Conservation (phyloP, 2,888 invertebrate genomes). For the Scaeva pyrastri region DNA sequence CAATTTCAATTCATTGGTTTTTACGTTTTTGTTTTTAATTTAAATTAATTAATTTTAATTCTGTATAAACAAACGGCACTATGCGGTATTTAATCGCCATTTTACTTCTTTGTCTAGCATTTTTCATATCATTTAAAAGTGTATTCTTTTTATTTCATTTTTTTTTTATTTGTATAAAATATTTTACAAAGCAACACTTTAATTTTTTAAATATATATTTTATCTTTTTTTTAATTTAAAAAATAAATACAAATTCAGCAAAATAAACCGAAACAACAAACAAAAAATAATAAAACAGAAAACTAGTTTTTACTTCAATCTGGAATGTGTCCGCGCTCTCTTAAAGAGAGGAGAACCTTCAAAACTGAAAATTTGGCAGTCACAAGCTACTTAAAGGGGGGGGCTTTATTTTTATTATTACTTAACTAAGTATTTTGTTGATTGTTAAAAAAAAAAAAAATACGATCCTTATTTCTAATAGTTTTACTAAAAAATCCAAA, state of each 20-base stretch:
- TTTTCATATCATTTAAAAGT: neutral
- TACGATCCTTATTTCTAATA: slow-evolving; percentile 29
- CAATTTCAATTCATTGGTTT: slow-evolving; percentile 14
- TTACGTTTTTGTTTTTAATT: neutral
- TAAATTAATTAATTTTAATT: slow-evolving; percentile 39
- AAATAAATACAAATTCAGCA: slow-evolving; percentile 47
- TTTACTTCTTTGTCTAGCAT: slow-evolving; percentile 27
- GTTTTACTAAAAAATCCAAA: slow-evolving; percentile 86
- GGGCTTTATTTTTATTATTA: neutral
- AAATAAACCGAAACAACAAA: slow-evolving; percentile 12
- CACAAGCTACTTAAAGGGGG: slow-evolving; percentile 44
- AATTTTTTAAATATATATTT: slow-evolving; percentile 63
- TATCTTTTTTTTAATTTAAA: slow-evolving; percentile 51
- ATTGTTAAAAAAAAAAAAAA: neutral
- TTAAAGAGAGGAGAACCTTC: slow-evolving; percentile 17
- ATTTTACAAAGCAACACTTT: slow-evolving; percentile 69
- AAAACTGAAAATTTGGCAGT: slow-evolving; percentile 64
- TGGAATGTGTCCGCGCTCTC: slow-evolving; percentile 33
- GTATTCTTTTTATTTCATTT: slow-evolving; percentile 19
- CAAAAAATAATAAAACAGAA: slow-evolving; percentile 7
- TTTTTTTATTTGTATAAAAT: slow-evolving; percentile 54
- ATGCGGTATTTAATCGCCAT: slow-evolving; percentile 65
- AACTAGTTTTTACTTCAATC: slow-evolving; percentile 40
- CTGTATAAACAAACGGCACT: slow-evolving; percentile 69
- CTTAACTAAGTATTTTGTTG: neutral